Percentiles rank a stretch among this genome's conserved stretches.
phyloP scores from a whole-genome alignment of 2,797 vertebrate genomes.

The Schizopygopsis malacanthus region DNA sequence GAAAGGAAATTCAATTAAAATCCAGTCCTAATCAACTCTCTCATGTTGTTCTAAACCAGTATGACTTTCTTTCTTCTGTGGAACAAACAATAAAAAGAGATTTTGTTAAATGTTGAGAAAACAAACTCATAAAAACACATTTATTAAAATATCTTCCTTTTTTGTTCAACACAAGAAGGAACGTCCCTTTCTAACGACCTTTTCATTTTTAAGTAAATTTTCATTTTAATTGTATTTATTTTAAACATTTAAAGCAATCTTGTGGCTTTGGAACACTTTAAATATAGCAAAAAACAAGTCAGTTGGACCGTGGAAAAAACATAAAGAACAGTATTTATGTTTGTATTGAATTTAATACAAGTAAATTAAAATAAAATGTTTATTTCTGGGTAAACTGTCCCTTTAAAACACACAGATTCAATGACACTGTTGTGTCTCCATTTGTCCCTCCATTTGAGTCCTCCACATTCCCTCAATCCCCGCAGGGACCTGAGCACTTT shows the following conservation, averaged over 20 bases:
- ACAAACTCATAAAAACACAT: background rate
- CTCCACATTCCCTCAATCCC: constrained; percentile 77
- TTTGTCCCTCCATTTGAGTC: constrained; percentile 79
- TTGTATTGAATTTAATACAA: background rate
- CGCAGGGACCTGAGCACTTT: constrained; percentile 66
- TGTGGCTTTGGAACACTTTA: background rate
- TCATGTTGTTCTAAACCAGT: background rate
- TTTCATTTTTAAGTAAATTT: background rate
- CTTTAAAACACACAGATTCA: constrained; percentile 1
- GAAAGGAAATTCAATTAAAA: background rate
- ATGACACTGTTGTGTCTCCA: constrained; percentile 66
- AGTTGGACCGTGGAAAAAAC: background rate
- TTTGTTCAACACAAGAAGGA: background rate
- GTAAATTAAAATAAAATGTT: constrained; percentile 7
- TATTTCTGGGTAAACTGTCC: background rate
- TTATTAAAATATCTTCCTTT: background rate
- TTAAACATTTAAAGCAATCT: background rate
- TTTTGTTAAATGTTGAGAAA: background rate
- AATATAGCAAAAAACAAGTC: background rate
- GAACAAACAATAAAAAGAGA: background rate
- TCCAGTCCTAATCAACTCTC: background rate
- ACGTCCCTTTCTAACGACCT: background rate
- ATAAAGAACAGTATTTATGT: background rate
- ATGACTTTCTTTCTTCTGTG: background rate
- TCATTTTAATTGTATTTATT: background rate